Evolutionary conservation across 2,113 vertebrate genomes (phyloP), one percentile per base, ranked within the genome.

Genomic region (Sceloporus undulatus): DNA sequence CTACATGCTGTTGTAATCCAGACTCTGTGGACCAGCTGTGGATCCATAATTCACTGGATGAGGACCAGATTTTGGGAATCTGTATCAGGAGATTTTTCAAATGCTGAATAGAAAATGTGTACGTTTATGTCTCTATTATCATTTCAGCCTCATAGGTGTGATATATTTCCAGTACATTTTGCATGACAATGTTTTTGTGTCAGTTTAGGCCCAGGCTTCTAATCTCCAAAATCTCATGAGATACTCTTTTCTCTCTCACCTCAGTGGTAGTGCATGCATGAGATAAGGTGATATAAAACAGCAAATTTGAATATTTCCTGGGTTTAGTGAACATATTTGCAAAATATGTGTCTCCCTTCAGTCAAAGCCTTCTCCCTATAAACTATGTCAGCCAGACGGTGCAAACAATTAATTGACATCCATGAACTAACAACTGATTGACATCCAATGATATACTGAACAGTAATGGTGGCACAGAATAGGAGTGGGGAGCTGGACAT

Each of bases 31-130:
- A 76, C 71, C 80, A 92, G 75, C 76, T 65, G 54, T n/a, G 38
- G 2, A 1, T 9, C 23, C 11, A 74, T 81, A 92, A 82, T 74
- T 82, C 89, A 76, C 19, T 25, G 91, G 88, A 91, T 81, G 80
- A 89, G 70, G 83, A 82, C 65, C 88, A 90, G 79, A 79, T 68
- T 86, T 84, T 85, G 84, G 3, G 85, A 78, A 92, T 13, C 74
- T 87, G 83, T 87, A 89, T 84, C 86, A 81, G 29, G 42, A 90
- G 78, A 73, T 38, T 42, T 59, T 0, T 84, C 73, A 93, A 89
- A 27, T 91, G 90, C 90, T 89, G 93, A 94, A 91, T 77, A 94
- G 92, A 94, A 93, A 92, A 91, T 91, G 86, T 89, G 94, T 95
- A 95, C 94, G 92, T 92, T 92, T 84, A 42, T 93, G 90, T 92